Evolutionary conservation across 64 coral and sea anemone species (phyloP), one percentile per base, ranked within the genome.

Genomic region (Acropora tenuis): DNA sequence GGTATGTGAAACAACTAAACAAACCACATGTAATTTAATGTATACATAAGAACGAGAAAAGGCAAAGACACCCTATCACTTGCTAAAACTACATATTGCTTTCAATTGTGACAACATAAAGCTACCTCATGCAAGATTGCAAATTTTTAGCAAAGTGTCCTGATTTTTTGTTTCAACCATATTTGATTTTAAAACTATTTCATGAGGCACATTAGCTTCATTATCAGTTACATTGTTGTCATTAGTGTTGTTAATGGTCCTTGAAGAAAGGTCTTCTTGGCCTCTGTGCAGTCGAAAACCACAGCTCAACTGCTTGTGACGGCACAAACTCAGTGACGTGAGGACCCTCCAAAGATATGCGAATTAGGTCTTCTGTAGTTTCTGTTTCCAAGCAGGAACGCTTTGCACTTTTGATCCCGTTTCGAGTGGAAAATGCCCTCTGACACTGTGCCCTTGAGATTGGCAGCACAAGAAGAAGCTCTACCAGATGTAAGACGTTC

Each of bases 301-400:
- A 63, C 60, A 63, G 60, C 11, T 63, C 60, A 63, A 63, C 60
- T 63, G 4, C 60, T 63, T 63, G 60, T 63, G 60, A 63, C 60
- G 60, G 60, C 60, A 63, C 60, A 63, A 63, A 63, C 60, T 63
- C 60, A 63, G 60, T 13, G 13, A 63, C 13, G 60, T 9, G 60
- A 63, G 60, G 60, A 63, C 5, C 60, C 60, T 63, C 60, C 11
- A 12, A 63, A 63, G 60, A 63, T 63, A 63, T 63, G 60, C 9
- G 60, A 63, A 63, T 63, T 63, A 63, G 8, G 60, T 63, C 60
- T 63, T 12, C 60, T 63, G 60, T 63, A 13, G 60, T 63, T 63
- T 63, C 60, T 43, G 71, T 73, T 43, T 73, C 71, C 71, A 73
- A 43, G 71, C 71, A 73, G n/a, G 71, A 73, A 73, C 71, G 15